Evolutionary conservation across 2,888 invertebrate species (phyloP), one percentile per base, ranked within the genome.

Genomic region (Icerya purchasi): DNA sequence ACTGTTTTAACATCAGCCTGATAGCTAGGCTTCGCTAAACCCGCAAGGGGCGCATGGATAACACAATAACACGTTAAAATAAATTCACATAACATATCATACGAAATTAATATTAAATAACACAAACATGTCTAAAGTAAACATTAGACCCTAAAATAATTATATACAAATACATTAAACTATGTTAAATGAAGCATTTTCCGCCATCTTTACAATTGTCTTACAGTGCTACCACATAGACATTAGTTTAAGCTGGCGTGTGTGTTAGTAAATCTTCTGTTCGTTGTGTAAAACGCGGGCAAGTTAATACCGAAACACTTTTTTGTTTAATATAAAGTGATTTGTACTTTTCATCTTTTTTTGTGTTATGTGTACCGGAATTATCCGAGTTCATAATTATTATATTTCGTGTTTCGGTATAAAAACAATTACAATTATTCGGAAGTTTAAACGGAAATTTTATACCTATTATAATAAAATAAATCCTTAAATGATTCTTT

Each of bases 1-100:
- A 58, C 58, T 58, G 58, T 49, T 58, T 58, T 58, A 58, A 58
- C 58, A 58, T 58, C 58, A 58, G 58, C 53, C 53, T 21, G 58
- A 19, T 21, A 49, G 22, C n/a, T 58, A 54, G 36, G 53, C 23
- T 58, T 53, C 49, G 53, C 53, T 23, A 25, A 36, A 53, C 53
- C 53, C 53, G 23, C 54, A 24, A 24, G 19, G 21, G 54, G 21
- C 53, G 36, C 22, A 24, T 58, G 36, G 36, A 36, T 58, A 25
- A 53, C 21, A 53, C 22, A 2, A 21, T 20, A 49, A 53, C 22
- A 20, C 22, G 49, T 19, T 36, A n/a, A 22, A 22, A 18, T 25
- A n/a, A 19, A 49, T 49, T 24, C 58, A 58, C 53, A 53, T 58
- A 58, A 58, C 58, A 58, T 58, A 54, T 54, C 58, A 50, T 21